A percentile compares a stretch with the other conserved stretches of the same genome.
These are phyloP conservation scores for Gisinianus flammeolus DNA, from an alignment of 2,888 invertebrate genomes.

Conservation along the genomic window DNA sequence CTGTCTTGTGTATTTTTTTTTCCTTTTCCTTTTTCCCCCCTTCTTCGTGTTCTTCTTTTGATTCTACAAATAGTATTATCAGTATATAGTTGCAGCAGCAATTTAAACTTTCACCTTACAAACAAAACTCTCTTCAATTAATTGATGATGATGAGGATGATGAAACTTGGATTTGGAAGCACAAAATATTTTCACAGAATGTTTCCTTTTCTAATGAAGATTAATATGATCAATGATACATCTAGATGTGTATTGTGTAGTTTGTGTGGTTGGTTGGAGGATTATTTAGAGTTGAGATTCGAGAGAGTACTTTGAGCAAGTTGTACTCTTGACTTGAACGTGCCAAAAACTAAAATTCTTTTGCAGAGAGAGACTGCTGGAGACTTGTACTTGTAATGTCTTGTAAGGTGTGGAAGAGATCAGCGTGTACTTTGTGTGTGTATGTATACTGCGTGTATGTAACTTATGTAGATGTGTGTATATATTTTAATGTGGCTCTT, in stretches of 20 bases:
- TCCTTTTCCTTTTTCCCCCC: background rate
- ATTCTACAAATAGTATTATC: too few species aligned
- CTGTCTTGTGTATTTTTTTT: background rate
- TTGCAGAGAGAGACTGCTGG: slow-evolving; percentile 10
- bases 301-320: background rate
- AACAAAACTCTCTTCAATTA: too few species aligned
- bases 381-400: background rate
- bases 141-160: too few species aligned
- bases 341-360: slow-evolving; percentile 34
- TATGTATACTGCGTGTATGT: background rate
- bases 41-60: background rate
- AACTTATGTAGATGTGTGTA: background rate
- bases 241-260: background rate
- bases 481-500: background rate
- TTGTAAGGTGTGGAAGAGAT: slow-evolving; percentile 33
- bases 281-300: too few species aligned
- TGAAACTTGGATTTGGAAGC: too few species aligned
- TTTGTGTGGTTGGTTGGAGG: background rate
- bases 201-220: background rate
- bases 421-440: background rate
- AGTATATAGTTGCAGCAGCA: too few species aligned
- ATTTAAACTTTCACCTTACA: too few species aligned
- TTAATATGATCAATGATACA: background rate
- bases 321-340: slow-evolving; percentile 34
- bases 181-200: background rate